Conservation (phyloP, 1,140 invertebrate genomes). For the Catajapyx aquilonaris region DNA sequence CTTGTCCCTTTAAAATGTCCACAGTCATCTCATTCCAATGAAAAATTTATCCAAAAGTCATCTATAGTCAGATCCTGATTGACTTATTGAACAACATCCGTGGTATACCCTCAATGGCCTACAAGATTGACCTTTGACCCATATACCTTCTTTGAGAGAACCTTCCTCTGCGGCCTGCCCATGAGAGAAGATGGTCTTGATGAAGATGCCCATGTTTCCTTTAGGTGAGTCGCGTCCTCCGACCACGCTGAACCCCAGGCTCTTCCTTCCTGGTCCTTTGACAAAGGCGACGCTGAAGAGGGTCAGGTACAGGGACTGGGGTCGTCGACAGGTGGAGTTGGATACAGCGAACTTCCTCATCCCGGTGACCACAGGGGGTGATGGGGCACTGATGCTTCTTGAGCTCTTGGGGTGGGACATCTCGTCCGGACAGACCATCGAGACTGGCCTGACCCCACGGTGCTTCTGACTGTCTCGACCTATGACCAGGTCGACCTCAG, state of each 20-base stretch:
- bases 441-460: too few species aligned
- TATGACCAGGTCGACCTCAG: slow-evolving; percentile 26
- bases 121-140: too few species aligned
- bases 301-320: slow-evolving; percentile 2
- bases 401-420: too few species aligned
- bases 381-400: background rate
- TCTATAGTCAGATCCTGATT: too few species aligned
- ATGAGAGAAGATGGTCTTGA: slow-evolving; percentile 42
- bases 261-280: slow-evolving; percentile 40
- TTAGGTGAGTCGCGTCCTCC: slow-evolving; percentile 46
- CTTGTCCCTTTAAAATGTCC: too few species aligned
- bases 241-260: slow-evolving; percentile 50
- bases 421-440: too few species aligned
- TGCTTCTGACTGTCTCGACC: too few species aligned
- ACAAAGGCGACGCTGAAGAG: slow-evolving; percentile 27
- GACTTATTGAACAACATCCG: too few species aligned
- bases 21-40: too few species aligned
- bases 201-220: slow-evolving; percentile 48
- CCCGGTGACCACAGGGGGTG: background rate
- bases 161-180: slow-evolving; percentile 46
- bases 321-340: background rate
- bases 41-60: too few species aligned
- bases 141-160: slow-evolving; percentile 46
- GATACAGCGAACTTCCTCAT: background rate
- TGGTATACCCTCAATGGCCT: too few species aligned